Evolutionary conservation across 2,888 invertebrate genomes (phyloP).

Genomic region (Griposia aprilina): DNA sequence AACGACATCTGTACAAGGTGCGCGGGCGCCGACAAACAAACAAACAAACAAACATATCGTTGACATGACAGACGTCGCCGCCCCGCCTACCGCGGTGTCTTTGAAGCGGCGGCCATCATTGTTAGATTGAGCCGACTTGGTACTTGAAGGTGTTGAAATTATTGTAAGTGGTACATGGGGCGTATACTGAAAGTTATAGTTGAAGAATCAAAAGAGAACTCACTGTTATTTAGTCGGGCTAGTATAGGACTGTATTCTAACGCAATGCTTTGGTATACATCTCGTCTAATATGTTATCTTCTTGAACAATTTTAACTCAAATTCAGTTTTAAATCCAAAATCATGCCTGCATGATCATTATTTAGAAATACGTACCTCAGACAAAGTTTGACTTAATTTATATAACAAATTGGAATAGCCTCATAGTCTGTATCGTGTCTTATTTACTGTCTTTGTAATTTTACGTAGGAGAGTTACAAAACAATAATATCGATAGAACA

Average conservation of each 20-base stretch:
- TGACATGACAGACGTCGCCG: constrained; percentile 62
- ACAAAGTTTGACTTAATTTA: background rate
- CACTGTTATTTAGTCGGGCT: background rate
- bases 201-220: constrained; percentile 3
- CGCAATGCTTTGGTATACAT: background rate
- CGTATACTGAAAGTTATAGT: constrained; percentile 10
- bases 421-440: too few relatives aligned
- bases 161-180: constrained; percentile 14
- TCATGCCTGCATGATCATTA: background rate
- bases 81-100: constrained; percentile 63
- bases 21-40: constrained; percentile 65
- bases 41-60: constrained; percentile 72
- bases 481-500: too few relatives aligned
- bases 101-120: constrained; percentile 35
- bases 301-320: too few relatives aligned
- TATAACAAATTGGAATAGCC: background rate
- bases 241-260: background rate
- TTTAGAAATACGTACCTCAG: background rate
- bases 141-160: constrained; percentile 30
- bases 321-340: background rate
- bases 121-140: constrained; percentile 18
- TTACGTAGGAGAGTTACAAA: background rate
- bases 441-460: background rate
- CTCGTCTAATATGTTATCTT: too few relatives aligned
- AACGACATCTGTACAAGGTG: constrained; percentile 66